Base-by-base conservation (phyloP, 2,888 invertebrate species). In the Herminia tarsipennalis region DNA sequence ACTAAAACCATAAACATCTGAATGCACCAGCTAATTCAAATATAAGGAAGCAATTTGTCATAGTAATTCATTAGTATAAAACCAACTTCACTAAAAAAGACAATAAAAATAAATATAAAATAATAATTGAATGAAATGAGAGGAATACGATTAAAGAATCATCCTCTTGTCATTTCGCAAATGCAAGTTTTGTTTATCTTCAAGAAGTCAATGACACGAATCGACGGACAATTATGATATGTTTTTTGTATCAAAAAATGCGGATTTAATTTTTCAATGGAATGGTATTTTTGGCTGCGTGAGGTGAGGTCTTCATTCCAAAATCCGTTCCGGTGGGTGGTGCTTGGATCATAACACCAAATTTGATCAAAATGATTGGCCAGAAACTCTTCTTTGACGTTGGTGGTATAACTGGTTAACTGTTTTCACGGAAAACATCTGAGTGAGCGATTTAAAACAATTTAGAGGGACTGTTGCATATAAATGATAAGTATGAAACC, bases 131-230 rank as follows among this genome's bases (percentile, higher is more conserved):
- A n/a, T n/a, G n/a, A n/a, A n/a, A n/a, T n/a, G n/a, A n/a, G n/a
- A n/a, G n/a, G n/a, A n/a, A n/a, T n/a, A n/a, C n/a, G n/a, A n/a
- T n/a, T n/a, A n/a, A n/a, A n/a, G 34, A 16, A 22, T 34, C 17
- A 5, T 5, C 20, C 3, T 18, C 40, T 39, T 33, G 43, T 56
- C 45, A 50, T 48, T 44, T 45, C 17, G 25, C 43, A 30, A 27
- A 52, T 24, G 24, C 34, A 36, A 13, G 20, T 32, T 48, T 64
- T 53, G 50, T 63, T 40, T 64, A 49, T 38, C 30, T 33, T 29
- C 33, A 9, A 35, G 21, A 28, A 56, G 65, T 60, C 65, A 60
- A 54, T 56, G 63, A 60, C 65, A 51, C 45, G 41, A 1, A 39
- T 37, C 29, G 28, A 25, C 14, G 10, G 30, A 43, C 42, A 30